Conservation (phyloP, 1,140 invertebrate species). For the Anastatus disparis region DNA sequence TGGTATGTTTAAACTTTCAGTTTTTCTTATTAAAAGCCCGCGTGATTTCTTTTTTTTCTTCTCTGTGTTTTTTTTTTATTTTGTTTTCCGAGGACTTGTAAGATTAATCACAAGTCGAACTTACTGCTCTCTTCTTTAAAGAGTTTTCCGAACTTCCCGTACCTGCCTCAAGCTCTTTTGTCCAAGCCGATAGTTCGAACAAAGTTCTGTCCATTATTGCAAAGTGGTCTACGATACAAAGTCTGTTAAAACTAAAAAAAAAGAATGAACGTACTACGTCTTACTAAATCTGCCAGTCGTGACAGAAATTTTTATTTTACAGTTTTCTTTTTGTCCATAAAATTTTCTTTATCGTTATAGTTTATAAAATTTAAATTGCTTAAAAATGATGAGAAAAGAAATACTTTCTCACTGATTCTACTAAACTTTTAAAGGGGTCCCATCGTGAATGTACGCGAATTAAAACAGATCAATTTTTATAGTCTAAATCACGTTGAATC, state of each 20-base stretch:
- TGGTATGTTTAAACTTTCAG: background rate
- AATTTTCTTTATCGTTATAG: no score
- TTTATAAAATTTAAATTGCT: no score
- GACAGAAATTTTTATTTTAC: slow-evolving; percentile 3
- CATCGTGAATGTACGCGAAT: no score
- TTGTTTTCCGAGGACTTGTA: background rate
- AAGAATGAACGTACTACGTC: background rate
- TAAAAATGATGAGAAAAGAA: no score
- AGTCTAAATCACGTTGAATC: no score
- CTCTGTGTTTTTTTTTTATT: background rate
- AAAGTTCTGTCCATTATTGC: slow-evolving; percentile 17
- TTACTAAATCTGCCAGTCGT: background rate
- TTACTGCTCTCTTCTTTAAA: background rate
- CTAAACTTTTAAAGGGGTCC: no score
- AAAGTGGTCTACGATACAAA: background rate
- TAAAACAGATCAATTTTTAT: no score
- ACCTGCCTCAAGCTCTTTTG: background rate
- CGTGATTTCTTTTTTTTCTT: no score
- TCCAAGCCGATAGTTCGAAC: background rate
- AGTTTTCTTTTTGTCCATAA: no score
- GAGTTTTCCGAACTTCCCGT: slow-evolving; percentile 1
- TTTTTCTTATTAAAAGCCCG: no score
- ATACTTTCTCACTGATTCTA: no score
- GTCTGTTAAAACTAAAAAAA: slow-evolving; percentile 1
- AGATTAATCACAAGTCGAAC: background rate